Base-by-base conservation (phyloP, 2,113 vertebrate genomes). In the Collichthys lucidus region DNA sequence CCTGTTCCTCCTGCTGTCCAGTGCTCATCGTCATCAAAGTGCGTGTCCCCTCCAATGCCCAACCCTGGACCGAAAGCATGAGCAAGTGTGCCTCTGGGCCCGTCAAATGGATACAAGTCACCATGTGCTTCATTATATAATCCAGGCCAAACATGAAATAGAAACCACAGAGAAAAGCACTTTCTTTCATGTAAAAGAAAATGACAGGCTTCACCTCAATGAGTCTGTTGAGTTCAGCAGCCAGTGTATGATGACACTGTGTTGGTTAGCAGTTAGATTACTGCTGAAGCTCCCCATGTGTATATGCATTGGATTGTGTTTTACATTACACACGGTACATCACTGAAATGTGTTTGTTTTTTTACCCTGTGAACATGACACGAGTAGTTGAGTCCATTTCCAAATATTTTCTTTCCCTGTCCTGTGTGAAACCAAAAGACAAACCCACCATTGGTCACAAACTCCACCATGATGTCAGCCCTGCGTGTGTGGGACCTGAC, bases 61-160 rank as follows among this genome's bases (percentile, higher is more conserved):
- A 50, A 84, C 1, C 97, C 97, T 15, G 97, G 97, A n/a, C 96
- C 96, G 16, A 97, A 99, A 22, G 98, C 97, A 31, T 98, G 97
- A 82, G 97, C 98, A 67, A 98, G 91, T 3, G 96, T 94, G 1
- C 96, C 96, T 64, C 95, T 82, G 46, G 96, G 96, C 14, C 98
- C 97, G 75, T 99, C 98, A 77, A 99, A 99, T 9, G 97, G 97
- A 79, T 95, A 97, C 68, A 96, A 94, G 91, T 99, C 97, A 0
- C 65, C 85, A 20, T 99, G 98, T 4, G 91, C 97, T 99, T 84
- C 83, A 76, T 60, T 0, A 65, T 19, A 52, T n/a, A 59, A 70
- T 22, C 64, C 65, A 66, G 66, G 24, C 26, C 72, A 79, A 69
- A 88, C 72, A 81, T 66, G 53, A 67, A 89, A 88, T 2, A 77